phyloP scores from a whole-genome alignment of 2,797 vertebrate genomes.

The Coracias cyanogaster region DNA sequence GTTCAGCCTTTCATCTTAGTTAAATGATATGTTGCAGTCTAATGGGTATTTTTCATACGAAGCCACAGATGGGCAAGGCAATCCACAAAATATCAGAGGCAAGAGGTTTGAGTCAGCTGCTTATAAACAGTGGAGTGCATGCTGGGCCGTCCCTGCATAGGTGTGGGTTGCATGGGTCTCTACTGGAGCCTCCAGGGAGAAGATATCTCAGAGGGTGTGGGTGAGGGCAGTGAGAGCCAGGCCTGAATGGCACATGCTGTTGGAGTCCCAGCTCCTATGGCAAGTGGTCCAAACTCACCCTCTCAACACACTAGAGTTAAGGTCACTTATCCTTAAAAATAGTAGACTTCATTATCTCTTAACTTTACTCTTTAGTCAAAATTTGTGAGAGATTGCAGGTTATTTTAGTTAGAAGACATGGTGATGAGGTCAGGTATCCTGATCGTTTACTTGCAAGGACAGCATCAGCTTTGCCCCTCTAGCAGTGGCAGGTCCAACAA shows the following conservation, averaged over 20 bases:
- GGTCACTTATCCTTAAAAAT: neutral
- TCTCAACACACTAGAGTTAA: neutral
- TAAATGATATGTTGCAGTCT: neutral
- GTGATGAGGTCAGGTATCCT: neutral
- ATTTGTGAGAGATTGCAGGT: neutral
- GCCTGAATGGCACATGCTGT: neutral
- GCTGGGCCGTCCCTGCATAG: neutral
- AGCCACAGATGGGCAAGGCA: neutral
- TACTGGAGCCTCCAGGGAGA: neutral
- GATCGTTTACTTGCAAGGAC: accelerated
- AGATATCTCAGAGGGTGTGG: neutral
- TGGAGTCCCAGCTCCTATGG: accelerated
- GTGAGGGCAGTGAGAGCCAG: neutral
- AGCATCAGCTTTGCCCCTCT: neutral
- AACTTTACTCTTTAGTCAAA: neutral
- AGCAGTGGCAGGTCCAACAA: neutral
- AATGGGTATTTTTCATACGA: neutral
- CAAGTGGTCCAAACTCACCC: neutral
- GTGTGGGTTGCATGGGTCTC: neutral
- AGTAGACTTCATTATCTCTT: neutral
- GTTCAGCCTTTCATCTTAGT: neutral
- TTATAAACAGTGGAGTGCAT: accelerated
- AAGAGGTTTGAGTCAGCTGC: neutral
- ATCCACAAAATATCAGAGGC: neutral
- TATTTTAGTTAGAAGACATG: neutral